Conservation (phyloP, 2,797 vertebrate genomes). For the Enteromius fasciolatus region DNA sequence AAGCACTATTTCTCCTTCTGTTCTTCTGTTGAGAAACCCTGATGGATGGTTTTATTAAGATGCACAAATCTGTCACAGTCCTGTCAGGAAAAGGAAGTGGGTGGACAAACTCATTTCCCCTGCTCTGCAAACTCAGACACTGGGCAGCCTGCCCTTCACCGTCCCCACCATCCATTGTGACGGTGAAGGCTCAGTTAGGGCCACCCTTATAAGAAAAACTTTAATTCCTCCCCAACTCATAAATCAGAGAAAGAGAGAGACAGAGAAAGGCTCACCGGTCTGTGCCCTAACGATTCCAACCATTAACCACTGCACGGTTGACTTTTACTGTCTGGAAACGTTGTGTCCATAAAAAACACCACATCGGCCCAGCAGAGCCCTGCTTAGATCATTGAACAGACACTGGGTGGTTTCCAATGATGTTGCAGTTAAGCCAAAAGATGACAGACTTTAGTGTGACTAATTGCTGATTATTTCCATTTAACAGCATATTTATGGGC, state of each 20-base stretch:
- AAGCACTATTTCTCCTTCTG: slow-evolving; percentile 24
- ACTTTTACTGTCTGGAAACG: slow-evolving; percentile 56
- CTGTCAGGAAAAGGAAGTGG: slow-evolving; percentile 25
- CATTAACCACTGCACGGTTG: slow-evolving; percentile 39
- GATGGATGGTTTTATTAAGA: slow-evolving; percentile 22
- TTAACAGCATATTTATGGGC: slow-evolving; percentile 15
- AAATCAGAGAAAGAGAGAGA: slow-evolving; percentile 41
- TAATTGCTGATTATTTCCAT: slow-evolving; percentile 37
- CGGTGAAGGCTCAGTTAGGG: slow-evolving; percentile 8
- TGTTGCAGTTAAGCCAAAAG: neutral
- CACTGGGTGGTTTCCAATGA: neutral
- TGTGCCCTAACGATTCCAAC: slow-evolving; percentile 9
- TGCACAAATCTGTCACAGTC: slow-evolving; percentile 45
- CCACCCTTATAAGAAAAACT: neutral
- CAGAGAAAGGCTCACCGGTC: slow-evolving; percentile 5
- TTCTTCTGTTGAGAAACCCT: slow-evolving; percentile 4
- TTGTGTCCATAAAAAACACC: slow-evolving; percentile 46
- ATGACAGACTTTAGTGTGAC: slow-evolving; percentile 15
- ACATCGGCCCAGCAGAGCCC: slow-evolving; percentile 15
- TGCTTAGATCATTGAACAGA: slow-evolving; percentile 41
- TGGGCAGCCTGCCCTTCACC: slow-evolving; percentile 19
- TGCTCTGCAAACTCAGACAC: slow-evolving; percentile 8
- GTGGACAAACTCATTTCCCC: slow-evolving; percentile 39
- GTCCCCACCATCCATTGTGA: neutral
- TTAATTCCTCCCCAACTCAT: slow-evolving; percentile 16